Evolutionary conservation across 2,113 vertebrate species (phyloP), one percentile per base, ranked within the genome.

Genomic region (Phyllostomus discolor): DNA sequence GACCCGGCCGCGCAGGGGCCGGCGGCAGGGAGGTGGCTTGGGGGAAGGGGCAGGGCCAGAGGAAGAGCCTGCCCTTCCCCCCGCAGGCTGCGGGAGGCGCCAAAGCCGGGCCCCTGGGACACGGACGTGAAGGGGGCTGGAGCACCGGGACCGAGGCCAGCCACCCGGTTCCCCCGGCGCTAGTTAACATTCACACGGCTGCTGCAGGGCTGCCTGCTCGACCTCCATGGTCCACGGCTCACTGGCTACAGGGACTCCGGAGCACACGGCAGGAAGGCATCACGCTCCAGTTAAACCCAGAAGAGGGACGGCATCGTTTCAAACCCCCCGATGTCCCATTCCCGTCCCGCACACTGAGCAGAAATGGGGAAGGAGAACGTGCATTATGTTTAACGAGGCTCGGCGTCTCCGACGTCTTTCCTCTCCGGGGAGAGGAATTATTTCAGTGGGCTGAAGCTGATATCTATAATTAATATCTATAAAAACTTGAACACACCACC

Each of bases 381-480:
- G 81, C 24, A 0, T 7, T 8, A 7, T 10, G 72, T 41, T n/a
- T 12, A 41, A 69, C 52, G n/a, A 67, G 89, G 31, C 67, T 16
- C 2, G 3, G 24, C 19, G 0, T 69, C 66, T 67, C 4, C 41
- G 50, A 62, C 41, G 93, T 48, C 81, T 93, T 72, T 43, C 28
- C 26, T 73, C 85, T 83, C 95, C 19, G 7, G 62, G 35, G 78
- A 72, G 38, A 52, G 46, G 86, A 88, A 41, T 46, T 76, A 70
- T 72, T 81, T 66, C 90, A 41, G 73, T 2, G 50, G 54, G 75
- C 48, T 17, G n/a, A 48, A 35, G 62, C 73, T 4, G 3, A 4
- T 83, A 83, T 88, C 96, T 95, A 88, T 83, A 86, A 97, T 97
- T 95, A 94, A 89, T 84, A 96, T 91, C 97, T 83, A n/a, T 4